These are phyloP conservation scores for Elegia similella DNA, from an alignment of 2,888 invertebrate species.

Conservation along the genomic window DNA sequence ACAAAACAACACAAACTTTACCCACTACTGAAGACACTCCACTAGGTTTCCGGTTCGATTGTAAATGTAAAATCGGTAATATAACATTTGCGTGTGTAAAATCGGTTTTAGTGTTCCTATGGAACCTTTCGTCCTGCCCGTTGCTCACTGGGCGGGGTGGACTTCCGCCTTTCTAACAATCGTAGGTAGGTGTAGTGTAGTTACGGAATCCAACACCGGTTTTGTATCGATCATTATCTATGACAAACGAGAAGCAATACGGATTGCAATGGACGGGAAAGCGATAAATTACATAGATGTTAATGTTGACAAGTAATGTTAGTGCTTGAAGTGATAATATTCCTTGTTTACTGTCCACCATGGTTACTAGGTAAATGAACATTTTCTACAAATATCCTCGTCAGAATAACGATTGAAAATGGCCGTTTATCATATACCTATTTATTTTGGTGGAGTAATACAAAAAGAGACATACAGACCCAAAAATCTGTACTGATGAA, in stretches of 20 bases:
- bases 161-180: slow-evolving; percentile 9
- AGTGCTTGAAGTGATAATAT: background rate
- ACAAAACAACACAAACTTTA: too few relatives aligned
- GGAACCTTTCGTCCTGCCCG: background rate
- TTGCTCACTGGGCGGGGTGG: background rate
- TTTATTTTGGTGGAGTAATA: too few relatives aligned
- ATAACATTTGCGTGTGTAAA: slow-evolving; percentile 3
- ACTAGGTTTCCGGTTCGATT: too few relatives aligned
- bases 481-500: too few relatives aligned
- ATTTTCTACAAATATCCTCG: too few relatives aligned
- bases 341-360: background rate
- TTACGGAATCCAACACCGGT: slow-evolving; percentile 3
- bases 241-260: background rate
- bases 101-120: slow-evolving; percentile 1
- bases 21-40: too few relatives aligned
- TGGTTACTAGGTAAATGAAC: background rate
- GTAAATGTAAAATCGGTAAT: background rate
- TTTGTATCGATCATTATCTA: background rate
- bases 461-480: too few relatives aligned
- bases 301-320: background rate
- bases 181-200: slow-evolving; percentile 10
- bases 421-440: too few relatives aligned
- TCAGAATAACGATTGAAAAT: too few relatives aligned
- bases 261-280: background rate
- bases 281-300: background rate